These are phyloP conservation scores for Choristoneura fumiferana DNA, from an alignment of 1,140 invertebrate species.

Conservation along the genomic window DNA sequence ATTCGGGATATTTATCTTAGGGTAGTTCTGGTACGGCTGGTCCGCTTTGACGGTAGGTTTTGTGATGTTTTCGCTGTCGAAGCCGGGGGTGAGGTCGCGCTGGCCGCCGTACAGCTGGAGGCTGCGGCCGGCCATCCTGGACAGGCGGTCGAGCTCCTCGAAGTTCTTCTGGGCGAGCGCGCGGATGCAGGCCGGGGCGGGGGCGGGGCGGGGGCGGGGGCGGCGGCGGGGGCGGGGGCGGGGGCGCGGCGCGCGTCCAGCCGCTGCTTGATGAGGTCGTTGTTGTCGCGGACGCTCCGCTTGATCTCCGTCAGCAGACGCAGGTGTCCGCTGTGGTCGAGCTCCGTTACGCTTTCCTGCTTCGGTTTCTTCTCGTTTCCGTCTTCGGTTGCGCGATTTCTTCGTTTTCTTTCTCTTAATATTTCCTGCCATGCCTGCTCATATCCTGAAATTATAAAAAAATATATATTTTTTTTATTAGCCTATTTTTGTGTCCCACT, in stretches of 20 bases:
- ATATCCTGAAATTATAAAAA: constrained; percentile 51
- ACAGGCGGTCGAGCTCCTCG: constrained; percentile 66
- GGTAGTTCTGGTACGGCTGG: constrained; percentile 36
- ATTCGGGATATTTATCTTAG: constrained; percentile 69
- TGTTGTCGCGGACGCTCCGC: constrained; percentile 71
- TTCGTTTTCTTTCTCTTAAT: constrained; percentile 60
- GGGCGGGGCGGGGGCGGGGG: too few relatives aligned
- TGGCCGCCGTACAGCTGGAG: constrained; percentile 67
- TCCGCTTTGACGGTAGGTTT: constrained; percentile 28
- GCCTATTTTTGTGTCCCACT: too few relatives aligned
- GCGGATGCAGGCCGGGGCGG: constrained; percentile 66
- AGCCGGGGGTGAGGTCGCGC: constrained; percentile 55
- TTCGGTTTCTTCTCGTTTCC: constrained; percentile 31
- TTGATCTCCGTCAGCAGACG: constrained; percentile 69
- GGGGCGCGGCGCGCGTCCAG: too few relatives aligned
- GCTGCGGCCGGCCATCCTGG: constrained; percentile 71
- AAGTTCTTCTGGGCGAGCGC: constrained; percentile 71
- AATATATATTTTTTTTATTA: too few relatives aligned
- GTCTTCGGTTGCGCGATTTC: constrained; percentile 31
- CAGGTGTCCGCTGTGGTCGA: constrained; percentile 59
- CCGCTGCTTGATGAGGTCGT: constrained; percentile 69
- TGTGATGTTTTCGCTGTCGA: constrained; percentile 66
- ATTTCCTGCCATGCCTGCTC: constrained; percentile 64
- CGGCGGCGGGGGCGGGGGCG: too few relatives aligned
- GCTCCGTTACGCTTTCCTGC: constrained; percentile 30